Percentiles rank a stretch among this genome's conserved stretches.
phyloP scores from a whole-genome alignment of 2,113 vertebrate species.

The Alaudala cheleensis region DNA sequence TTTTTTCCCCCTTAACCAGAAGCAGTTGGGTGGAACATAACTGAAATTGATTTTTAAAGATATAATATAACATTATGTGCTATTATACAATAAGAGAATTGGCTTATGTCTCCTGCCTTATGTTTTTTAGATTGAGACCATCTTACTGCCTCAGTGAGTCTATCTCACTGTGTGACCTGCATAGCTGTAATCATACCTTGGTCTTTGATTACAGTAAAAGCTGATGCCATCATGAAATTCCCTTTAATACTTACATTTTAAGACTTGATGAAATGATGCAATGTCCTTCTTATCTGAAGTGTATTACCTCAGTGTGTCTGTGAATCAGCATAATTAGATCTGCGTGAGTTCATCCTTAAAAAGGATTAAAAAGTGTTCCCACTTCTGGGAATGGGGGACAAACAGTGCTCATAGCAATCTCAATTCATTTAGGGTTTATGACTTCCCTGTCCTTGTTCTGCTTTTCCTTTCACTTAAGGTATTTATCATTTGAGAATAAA shows the following conservation, averaged over 20 bases:
- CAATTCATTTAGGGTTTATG: background rate
- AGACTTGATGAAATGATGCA: conserved; percentile 71
- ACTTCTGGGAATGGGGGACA: conserved; percentile 49
- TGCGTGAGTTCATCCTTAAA: conserved; percentile 74
- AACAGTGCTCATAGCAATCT: background rate
- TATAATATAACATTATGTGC: background rate
- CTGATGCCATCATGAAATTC: conserved; percentile 68
- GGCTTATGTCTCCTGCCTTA: background rate
- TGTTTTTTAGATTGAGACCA: conserved; percentile 37
- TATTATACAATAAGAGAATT: background rate
- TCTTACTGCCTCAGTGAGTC: conserved; percentile 47
- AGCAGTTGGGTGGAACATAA: conserved; percentile 71
- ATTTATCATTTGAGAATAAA: background rate
- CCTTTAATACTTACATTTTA: conserved; percentile 60
- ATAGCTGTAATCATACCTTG: conserved; percentile 11
- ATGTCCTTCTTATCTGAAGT: conserved; percentile 60
- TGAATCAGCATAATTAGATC: conserved; percentile 79
- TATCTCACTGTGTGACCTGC: background rate
- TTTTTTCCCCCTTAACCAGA: background rate
- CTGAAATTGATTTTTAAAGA: conserved; percentile 10
- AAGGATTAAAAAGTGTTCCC: conserved; percentile 33
- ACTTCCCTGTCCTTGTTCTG: background rate
- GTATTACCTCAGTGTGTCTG: conserved; percentile 74
- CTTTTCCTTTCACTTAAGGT: background rate
- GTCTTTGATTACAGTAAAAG: conserved; percentile 70